Conservation (phyloP, 2,797 vertebrate species). For the Corythornis leucogaster region DNA sequence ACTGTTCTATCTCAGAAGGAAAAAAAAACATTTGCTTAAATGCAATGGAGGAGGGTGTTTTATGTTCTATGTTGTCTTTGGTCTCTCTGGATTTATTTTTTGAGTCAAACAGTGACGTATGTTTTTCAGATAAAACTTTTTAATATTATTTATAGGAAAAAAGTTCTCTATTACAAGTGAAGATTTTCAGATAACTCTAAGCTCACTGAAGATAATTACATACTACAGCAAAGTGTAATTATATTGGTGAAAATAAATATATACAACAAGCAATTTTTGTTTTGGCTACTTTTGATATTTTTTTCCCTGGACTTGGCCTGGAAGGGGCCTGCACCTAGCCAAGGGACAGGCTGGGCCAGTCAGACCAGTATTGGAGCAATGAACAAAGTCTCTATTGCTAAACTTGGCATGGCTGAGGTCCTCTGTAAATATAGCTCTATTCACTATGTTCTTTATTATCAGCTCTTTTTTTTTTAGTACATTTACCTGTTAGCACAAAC, state of each 20-base stretch:
- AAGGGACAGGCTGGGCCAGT: slow-evolving; percentile 14
- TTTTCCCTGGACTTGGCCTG: slow-evolving; percentile 40
- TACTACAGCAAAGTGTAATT: not conserved
- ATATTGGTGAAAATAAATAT: not conserved
- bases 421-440: slow-evolving; percentile 44
- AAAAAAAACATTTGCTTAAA: not conserved
- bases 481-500: not conserved
- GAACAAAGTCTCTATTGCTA: slow-evolving; percentile 38
- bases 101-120: not conserved
- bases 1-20: not conserved
- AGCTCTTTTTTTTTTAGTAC: slow-evolving; percentile 19
- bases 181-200: slow-evolving; percentile 2
- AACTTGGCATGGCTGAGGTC: slow-evolving; percentile 50
- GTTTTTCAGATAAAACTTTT: not conserved
- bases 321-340: slow-evolving; percentile 19
- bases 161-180: not conserved
- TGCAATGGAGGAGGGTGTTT: not conserved
- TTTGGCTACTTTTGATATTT: slow-evolving; percentile 39
- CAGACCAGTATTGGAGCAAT: not conserved
- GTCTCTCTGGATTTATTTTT: slow-evolving; percentile 12
- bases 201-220: not conserved
- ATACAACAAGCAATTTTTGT: not conserved
- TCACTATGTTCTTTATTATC: not conserved
- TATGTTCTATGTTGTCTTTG: not conserved
- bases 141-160: slow-evolving; percentile 29